phyloP scores from a whole-genome alignment of 2,888 invertebrate genomes.

The Cephus spinipes region DNA sequence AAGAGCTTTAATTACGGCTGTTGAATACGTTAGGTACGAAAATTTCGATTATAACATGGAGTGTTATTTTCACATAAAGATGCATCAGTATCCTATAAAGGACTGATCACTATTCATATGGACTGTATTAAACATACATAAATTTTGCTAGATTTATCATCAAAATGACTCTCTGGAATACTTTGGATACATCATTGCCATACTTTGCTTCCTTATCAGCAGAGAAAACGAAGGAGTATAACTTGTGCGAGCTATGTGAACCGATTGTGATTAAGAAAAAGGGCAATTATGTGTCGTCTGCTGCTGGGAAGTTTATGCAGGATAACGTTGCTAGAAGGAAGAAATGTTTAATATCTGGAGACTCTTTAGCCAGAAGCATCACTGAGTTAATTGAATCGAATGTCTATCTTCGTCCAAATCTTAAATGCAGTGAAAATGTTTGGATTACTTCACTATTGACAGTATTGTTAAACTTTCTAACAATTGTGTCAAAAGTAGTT shows the following conservation, averaged over 20 bases:
- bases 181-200: not conserved
- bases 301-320: too few species aligned
- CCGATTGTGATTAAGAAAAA: not conserved
- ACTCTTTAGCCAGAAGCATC: not conserved
- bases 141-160: not conserved
- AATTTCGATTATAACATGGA: not conserved
- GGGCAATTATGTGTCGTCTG: not conserved
- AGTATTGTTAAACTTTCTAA: conserved; percentile 51
- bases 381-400: not conserved
- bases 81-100: not conserved
- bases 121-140: not conserved
- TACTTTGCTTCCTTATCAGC: not conserved
- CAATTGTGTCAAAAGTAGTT: conserved; percentile 38
- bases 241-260: not conserved
- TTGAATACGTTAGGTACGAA: not conserved
- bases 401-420: conserved; percentile 4
- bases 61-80: not conserved
- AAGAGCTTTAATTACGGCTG: not conserved
- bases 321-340: too few species aligned
- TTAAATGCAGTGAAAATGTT: conserved; percentile 24
- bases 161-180: not conserved
- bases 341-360: too few species aligned
- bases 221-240: not conserved
- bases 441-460: conserved; percentile 28
- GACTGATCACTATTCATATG: not conserved